Evolutionary conservation across 2,113 vertebrate genomes (phyloP).

Genomic region (Peromyscus maniculatus): DNA sequence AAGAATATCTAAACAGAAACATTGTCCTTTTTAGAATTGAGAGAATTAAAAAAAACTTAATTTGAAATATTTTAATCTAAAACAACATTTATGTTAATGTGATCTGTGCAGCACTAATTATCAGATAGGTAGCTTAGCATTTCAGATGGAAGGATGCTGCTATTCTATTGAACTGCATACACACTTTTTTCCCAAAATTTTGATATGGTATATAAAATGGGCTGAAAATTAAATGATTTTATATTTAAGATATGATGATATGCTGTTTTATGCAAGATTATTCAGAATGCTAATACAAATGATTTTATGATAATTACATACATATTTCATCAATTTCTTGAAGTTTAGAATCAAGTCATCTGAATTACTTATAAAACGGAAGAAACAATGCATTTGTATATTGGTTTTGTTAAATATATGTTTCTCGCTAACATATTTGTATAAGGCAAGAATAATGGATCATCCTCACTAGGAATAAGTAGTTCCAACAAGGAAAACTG

Average conservation of each 20-base stretch:
- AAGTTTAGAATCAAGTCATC: neutral
- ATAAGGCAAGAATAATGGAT: neutral
- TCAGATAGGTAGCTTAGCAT: neutral
- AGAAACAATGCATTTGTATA: neutral
- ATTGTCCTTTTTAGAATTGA: neutral
- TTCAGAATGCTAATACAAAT: constrained; percentile 21
- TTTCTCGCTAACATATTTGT: neutral
- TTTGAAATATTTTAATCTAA: neutral
- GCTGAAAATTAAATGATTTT: neutral
- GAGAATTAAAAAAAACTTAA: neutral
- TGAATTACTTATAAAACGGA: neutral
- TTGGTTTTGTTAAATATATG: constrained; percentile 18
- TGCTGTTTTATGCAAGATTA: neutral
- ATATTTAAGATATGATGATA: neutral
- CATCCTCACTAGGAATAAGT: neutral
- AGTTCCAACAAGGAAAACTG: constrained; percentile 30
- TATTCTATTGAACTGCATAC: neutral
- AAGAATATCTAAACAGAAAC: neutral
- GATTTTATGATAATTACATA: neutral
- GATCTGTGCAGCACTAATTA: neutral
- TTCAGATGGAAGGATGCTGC: neutral
- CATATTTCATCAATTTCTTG: neutral
- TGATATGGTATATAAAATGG: neutral
- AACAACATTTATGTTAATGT: neutral
- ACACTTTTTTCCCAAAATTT: neutral